phyloP scores from a whole-genome alignment of 2,797 vertebrate species.

The Artibeus jamaicensis region DNA sequence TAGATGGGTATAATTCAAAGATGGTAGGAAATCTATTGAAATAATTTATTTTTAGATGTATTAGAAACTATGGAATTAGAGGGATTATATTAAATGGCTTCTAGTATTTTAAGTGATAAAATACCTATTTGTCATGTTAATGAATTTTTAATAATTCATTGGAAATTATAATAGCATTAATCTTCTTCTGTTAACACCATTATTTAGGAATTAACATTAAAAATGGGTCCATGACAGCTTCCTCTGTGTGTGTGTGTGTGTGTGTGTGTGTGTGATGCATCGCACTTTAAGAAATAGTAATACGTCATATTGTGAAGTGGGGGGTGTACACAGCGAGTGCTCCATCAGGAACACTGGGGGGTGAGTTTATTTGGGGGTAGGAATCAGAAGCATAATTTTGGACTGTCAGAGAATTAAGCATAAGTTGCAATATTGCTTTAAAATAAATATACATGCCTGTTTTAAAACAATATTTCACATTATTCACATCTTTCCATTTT shows the following conservation, averaged over 20 bases:
- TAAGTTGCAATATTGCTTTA: background rate
- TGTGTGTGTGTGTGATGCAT: background rate
- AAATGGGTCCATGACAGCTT: background rate
- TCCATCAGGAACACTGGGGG: background rate
- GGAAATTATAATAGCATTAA: background rate
- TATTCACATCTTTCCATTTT: constrained; percentile 58
- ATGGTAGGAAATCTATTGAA: constrained; percentile 9
- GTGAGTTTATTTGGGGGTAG: background rate
- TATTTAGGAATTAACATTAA: background rate
- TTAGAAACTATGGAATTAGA: background rate
- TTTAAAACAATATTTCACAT: background rate
- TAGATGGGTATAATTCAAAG: background rate
- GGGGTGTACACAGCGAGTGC: background rate
- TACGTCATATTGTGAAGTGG: background rate
- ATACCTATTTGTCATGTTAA: background rate
- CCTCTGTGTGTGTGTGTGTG: background rate
- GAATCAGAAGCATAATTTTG: background rate
- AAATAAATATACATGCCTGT: constrained; percentile 5
- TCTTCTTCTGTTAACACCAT: background rate
- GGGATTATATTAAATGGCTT: background rate
- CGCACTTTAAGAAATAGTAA: background rate
- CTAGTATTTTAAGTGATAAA: background rate
- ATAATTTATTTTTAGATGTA: background rate
- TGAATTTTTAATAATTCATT: constrained; percentile 5
- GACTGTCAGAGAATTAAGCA: background rate